These are phyloP conservation scores for Phylloscopus collybita DNA, from an alignment of 2,797 vertebrate genomes.

Conservation along the genomic window DNA sequence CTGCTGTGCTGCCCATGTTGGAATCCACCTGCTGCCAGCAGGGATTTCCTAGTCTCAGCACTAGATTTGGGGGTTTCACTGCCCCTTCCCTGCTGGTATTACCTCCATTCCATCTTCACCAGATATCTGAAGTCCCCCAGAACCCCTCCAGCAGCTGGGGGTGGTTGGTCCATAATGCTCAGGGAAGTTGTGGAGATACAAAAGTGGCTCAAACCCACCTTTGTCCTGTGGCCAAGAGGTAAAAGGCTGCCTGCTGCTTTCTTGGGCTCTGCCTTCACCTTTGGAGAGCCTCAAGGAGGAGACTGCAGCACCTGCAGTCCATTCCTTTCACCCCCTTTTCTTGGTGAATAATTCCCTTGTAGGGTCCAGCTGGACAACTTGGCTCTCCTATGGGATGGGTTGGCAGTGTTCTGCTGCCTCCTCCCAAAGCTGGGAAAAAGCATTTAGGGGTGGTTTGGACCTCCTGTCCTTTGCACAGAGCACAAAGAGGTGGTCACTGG, in stretches of 20 bases:
- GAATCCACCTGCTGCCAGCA: not conserved
- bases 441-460: not conserved
- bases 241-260: not conserved
- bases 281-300: not conserved
- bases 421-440: not conserved
- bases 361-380: not conserved
- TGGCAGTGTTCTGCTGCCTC: not conserved
- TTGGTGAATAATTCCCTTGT: not conserved
- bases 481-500: not conserved
- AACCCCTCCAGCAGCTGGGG: not conserved
- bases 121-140: not conserved
- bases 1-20: not conserved
- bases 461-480: not conserved
- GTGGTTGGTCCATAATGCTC: not conserved
- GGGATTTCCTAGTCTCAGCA: not conserved
- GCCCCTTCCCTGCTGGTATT: not conserved
- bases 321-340: not conserved
- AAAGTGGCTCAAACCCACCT: not conserved
- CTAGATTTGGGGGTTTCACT: not conserved
- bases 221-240: not conserved
- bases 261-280: not conserved
- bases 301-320: not conserved
- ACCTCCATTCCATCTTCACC: not conserved
- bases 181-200: not conserved
- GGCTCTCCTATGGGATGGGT: rapidly evolving